These are phyloP conservation scores for Xanthia icteritia DNA, from an alignment of 2,888 invertebrate species.

Conservation along the genomic window DNA sequence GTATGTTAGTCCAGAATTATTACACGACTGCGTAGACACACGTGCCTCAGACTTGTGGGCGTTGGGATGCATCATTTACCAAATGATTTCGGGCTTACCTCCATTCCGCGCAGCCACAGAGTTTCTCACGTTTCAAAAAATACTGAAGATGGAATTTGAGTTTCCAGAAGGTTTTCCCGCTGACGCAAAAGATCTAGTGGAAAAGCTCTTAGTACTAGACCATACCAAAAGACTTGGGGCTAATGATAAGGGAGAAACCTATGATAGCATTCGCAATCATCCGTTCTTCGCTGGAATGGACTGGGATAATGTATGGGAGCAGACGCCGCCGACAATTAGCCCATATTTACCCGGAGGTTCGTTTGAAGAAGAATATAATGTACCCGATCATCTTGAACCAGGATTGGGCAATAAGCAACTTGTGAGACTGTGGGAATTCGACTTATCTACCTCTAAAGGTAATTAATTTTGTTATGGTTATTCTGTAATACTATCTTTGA, in stretches of 20 bases:
- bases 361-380: constrained; percentile 92
- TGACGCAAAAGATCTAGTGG: constrained; percentile 96
- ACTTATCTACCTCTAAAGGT: constrained; percentile 87
- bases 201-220: constrained; percentile 95
- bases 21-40: constrained; percentile 94
- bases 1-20: constrained; percentile 99
- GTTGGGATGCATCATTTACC: constrained; percentile 98
- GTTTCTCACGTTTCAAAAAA: constrained; percentile 98
- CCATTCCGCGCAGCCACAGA: constrained; percentile 98
- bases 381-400: constrained; percentile 95
- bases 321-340: constrained; percentile 95
- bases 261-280: constrained; percentile 96
- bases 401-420: constrained; percentile 96
- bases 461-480: constrained; percentile 37
- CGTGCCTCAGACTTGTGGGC: constrained; percentile 98
- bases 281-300: constrained; percentile 95
- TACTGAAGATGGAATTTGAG: constrained; percentile 96
- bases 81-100: constrained; percentile 98
- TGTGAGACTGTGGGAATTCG: constrained; percentile 93
- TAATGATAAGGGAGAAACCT: constrained; percentile 92
- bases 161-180: constrained; percentile 97
- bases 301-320: constrained; percentile 94
- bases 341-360: constrained; percentile 94
- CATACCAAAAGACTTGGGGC: constrained; percentile 95
- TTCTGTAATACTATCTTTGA: background rate